Conservation (phyloP, 2,888 invertebrate genomes). For the Meliscaeva auricollis region DNA sequence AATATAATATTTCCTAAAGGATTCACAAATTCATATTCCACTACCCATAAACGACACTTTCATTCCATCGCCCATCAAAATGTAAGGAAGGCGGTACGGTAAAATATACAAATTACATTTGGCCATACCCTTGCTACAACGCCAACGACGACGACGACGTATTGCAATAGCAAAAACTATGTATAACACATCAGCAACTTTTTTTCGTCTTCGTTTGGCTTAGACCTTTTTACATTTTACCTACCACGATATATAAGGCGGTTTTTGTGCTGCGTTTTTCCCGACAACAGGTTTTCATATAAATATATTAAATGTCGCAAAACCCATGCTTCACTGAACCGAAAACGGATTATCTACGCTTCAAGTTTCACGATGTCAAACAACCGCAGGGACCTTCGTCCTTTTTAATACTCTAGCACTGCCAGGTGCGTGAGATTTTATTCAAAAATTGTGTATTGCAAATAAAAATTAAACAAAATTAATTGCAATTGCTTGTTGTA, state of each 20-base stretch:
- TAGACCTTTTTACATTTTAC: constrained; percentile 11
- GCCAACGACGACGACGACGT: not conserved
- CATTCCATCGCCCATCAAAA: constrained; percentile 34
- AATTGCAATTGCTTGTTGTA: no score
- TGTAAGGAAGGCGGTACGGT: not conserved
- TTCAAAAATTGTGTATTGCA: no score
- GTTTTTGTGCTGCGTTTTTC: constrained; percentile 29
- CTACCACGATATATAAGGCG: not conserved
- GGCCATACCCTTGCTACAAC: not conserved
- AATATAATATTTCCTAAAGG: constrained; percentile 61
- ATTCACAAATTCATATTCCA: constrained; percentile 71
- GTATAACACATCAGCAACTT: not conserved
- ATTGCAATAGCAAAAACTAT: not conserved
- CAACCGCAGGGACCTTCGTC: constrained; percentile 30
- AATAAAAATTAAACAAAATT: no score
- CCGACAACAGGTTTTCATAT: constrained; percentile 62
- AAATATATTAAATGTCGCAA: constrained; percentile 70
- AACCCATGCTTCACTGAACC: constrained; percentile 71
- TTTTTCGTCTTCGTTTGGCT: not conserved
- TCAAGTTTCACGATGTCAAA: constrained; percentile 49
- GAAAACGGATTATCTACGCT: constrained; percentile 73
- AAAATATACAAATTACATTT: not conserved
- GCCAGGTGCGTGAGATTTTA: not conserved
- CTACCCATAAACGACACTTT: constrained; percentile 62
- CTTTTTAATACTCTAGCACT: not conserved